phyloP scores from a whole-genome alignment of 2,797 vertebrate species.

The Vespertilio murinus region DNA sequence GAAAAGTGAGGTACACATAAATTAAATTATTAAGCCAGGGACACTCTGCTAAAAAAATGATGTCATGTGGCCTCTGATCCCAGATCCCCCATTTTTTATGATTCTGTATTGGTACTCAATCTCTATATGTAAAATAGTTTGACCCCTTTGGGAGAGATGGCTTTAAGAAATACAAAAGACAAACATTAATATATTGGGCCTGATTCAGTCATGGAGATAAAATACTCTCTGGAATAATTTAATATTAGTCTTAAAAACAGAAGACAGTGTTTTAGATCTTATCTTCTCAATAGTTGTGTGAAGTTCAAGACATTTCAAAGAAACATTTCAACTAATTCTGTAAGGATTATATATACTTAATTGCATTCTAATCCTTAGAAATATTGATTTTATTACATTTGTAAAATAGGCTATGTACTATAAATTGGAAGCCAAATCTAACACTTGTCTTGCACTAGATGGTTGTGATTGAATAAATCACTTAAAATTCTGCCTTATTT shows the following conservation, averaged over 20 bases:
- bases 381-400: not conserved
- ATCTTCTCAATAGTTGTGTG: not conserved
- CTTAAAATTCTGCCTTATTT: conserved; percentile 16
- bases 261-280: not conserved
- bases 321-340: conserved; percentile 33
- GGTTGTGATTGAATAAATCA: not conserved
- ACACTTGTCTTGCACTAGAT: not conserved
- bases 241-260: not conserved
- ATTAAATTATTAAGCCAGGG: not conserved
- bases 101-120: not conserved
- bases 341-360: not conserved
- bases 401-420: not conserved
- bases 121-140: not conserved
- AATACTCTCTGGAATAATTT: conserved; percentile 39
- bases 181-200: not conserved
- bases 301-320: conserved; percentile 29
- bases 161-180: not conserved
- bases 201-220: conserved; percentile 15
- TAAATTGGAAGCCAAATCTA: not conserved
- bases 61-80: not conserved
- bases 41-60: not conserved
- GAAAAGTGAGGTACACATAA: not conserved
- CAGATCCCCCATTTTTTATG: not conserved
- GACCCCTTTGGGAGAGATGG: not conserved
- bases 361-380: not conserved